Evolutionary conservation across 2,797 vertebrate species (phyloP), one percentile per base, ranked within the genome.

Genomic region (Sebastes melanostomus): DNA sequence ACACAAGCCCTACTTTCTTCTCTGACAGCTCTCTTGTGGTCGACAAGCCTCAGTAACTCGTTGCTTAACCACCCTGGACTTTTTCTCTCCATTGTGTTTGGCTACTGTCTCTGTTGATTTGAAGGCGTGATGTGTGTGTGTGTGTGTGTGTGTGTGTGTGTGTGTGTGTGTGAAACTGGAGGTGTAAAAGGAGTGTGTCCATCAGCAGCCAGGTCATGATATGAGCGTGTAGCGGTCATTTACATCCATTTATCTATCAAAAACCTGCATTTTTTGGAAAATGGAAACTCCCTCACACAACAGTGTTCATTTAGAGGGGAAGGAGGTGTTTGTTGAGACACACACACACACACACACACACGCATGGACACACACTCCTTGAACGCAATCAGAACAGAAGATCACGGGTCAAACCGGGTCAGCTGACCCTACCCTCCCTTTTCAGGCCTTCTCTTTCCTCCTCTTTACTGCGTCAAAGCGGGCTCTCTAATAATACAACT

Each of bases 381-480:
- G 84, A 91, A 88, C 82, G 81, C 63, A 85, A 88, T 93, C 87
- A 92, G 92, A 93, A 94, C 94, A 92, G 82, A 90, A 86, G 93
- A 91, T 94, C 94, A 93, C 75, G 67, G 94, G 94, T 95, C 94
- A 93, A 89, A 92, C 82, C 58, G 70, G 88, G 87, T 94, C 91
- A 90, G 75, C 76, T 88, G 89, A 95, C 92, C 92, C 85, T 74
- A 78, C 77, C 91, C 90, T 93, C 92, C 92, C 82, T 87, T 86
- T 88, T 77, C 87, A 90, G 88, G 82, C 90, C 89, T 86, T 89
- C 70, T 84, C 79, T 86, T 80, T 74, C 83, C 91, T 92, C 90
- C 78, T 93, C 70, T 93, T 89, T 88, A 88, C 91, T 92, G 91
- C 79, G 69, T 88, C 90, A 90, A 91, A 93, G 90, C 84, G 68